Evolutionary conservation across 1,140 invertebrate species (phyloP).

Genomic region (Papilio glaucus): DNA sequence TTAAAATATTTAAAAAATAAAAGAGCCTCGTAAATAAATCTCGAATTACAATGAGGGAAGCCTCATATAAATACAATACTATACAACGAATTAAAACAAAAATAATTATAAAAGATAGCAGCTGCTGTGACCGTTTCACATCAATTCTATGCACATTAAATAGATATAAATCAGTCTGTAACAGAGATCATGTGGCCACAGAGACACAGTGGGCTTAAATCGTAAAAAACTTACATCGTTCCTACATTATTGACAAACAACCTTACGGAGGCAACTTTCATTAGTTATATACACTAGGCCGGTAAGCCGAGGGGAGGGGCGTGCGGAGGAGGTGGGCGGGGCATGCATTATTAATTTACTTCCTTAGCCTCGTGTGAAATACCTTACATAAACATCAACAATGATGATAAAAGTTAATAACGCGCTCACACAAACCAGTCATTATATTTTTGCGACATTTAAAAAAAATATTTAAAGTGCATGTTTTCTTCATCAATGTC

Average conservation of each 20-base stretch:
- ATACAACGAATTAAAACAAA: no score
- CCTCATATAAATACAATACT: slow-evolving; percentile 1
- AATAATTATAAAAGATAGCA: background rate
- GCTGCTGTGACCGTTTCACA: no score
- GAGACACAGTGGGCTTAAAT: background rate
- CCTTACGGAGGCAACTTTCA: slow-evolving; percentile 29
- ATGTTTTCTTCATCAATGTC: no score
- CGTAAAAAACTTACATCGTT: background rate
- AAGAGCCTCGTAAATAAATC: slow-evolving; percentile 26
- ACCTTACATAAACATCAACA: background rate
- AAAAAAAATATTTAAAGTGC: background rate
- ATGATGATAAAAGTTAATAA: slow-evolving; percentile 4
- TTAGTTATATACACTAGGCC: background rate
- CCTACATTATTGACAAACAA: background rate
- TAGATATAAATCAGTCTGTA: slow-evolving; percentile 35
- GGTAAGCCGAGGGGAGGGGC: background rate
- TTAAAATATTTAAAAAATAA: background rate
- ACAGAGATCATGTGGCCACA: slow-evolving; percentile 24
- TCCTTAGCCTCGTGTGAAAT: background rate
- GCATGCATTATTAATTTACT: background rate
- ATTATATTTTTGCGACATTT: background rate
- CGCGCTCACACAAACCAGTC: background rate
- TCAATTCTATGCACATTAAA: background rate
- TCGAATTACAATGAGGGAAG: slow-evolving; percentile 1
- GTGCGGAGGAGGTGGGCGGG: background rate